Percentiles rank a stretch among this genome's conserved stretches.
phyloP scores from a whole-genome alignment of 2,113 vertebrate genomes.

The Toxotes jaculatrix region DNA sequence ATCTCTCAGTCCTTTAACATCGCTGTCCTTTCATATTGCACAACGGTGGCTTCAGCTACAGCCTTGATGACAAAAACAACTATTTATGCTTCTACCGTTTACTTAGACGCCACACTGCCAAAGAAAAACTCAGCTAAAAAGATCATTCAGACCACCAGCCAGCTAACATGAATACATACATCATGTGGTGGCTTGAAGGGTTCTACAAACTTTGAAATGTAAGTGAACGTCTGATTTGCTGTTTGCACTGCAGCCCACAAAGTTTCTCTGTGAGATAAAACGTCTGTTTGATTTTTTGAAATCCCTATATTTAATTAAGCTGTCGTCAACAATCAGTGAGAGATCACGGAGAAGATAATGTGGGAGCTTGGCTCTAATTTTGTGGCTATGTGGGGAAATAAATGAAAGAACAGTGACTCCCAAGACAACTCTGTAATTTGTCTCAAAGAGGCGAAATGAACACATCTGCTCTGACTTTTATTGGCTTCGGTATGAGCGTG shows the following conservation, averaged over 20 bases:
- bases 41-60: conserved; percentile 11
- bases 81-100: conserved; percentile 34
- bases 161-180: conserved; percentile 29
- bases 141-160: conserved; percentile 35
- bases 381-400: conserved; percentile 54
- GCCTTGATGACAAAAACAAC: conserved; percentile 22
- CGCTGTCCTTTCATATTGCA: conserved; percentile 8
- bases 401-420: conserved; percentile 60
- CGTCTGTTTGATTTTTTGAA: conserved; percentile 18
- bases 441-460: conserved; percentile 51
- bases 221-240: conserved; percentile 36
- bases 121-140: conserved; percentile 33
- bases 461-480: conserved; percentile 62
- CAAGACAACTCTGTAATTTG: conserved; percentile 61
- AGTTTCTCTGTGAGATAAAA: conserved; percentile 39
- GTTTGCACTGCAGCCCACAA: conserved; percentile 34
- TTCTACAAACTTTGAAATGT: conserved; percentile 37
- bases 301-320: conserved; percentile 62
- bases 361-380: conserved; percentile 51
- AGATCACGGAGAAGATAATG: conserved; percentile 57
- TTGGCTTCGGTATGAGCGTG: conserved; percentile 26
- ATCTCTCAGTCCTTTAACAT: conserved; percentile 7
- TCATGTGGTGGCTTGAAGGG: conserved; percentile 24
- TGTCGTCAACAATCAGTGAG: conserved; percentile 55
- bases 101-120: conserved; percentile 26